Conservation (phyloP, 2,797 vertebrate genomes). For the Smutsia temminckii region DNA sequence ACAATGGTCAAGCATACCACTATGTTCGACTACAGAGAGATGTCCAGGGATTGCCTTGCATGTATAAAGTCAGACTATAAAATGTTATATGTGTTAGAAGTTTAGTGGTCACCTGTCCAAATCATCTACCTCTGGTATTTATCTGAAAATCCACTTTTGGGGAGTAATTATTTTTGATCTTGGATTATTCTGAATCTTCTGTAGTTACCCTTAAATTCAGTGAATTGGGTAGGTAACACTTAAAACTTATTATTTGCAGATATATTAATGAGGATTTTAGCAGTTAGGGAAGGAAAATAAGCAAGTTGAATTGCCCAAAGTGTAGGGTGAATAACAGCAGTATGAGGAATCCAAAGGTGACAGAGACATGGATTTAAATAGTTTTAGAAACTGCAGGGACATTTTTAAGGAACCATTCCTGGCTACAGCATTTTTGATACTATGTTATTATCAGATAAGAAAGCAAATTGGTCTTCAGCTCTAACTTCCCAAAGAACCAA, state of each 20-base stretch:
- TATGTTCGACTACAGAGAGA: not conserved
- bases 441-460: not conserved
- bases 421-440: not conserved
- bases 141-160: not conserved
- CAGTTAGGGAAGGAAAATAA: not conserved
- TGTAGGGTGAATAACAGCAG: not conserved
- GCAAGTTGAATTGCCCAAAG: not conserved
- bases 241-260: not conserved
- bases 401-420: not conserved
- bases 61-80: not conserved
- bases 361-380: not conserved
- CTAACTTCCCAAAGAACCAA: not conserved
- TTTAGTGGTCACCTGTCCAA: not conserved
- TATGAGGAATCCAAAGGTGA: not conserved
- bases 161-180: not conserved
- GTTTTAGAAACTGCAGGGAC: not conserved
- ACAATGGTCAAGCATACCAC: not conserved
- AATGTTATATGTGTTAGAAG: not conserved
- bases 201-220: not conserved
- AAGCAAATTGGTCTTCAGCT: not conserved
- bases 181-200: not conserved
- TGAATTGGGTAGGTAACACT: not conserved
- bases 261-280: not conserved
- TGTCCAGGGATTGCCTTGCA: not conserved
- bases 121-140: not conserved